phyloP scores from a whole-genome alignment of 2,113 vertebrate genomes.

The Pionites leucogaster region DNA sequence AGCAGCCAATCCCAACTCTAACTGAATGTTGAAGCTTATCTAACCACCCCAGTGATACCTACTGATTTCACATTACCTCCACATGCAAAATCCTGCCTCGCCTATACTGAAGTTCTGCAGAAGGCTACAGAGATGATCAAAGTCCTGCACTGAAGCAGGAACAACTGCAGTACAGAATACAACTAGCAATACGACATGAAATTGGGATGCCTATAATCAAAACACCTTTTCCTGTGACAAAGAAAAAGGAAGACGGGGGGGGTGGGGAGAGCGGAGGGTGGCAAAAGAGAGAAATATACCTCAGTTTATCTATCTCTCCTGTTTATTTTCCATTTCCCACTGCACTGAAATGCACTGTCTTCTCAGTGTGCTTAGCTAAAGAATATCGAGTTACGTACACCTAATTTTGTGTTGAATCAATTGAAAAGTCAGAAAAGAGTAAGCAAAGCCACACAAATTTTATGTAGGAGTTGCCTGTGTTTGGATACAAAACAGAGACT shows the following conservation, averaged over 20 bases:
- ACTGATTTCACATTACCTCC: rapidly evolving
- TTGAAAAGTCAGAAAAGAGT: not conserved
- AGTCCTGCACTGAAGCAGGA: not conserved
- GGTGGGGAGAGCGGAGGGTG: too few species aligned
- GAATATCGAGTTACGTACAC: not conserved
- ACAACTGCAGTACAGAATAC: not conserved
- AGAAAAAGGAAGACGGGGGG: not conserved
- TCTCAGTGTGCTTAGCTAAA: not conserved
- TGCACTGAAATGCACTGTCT: not conserved
- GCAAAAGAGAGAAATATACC: too few species aligned
- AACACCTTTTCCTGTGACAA: not conserved
- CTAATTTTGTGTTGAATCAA: not conserved
- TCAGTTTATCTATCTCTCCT: too few species aligned
- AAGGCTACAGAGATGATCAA: too few species aligned
- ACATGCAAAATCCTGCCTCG: rapidly evolving
- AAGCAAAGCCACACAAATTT: not conserved
- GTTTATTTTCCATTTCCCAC: not conserved
- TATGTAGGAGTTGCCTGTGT: not conserved
- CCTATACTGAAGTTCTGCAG: too few species aligned
- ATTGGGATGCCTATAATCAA: not conserved
- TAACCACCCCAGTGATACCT: rapidly evolving
- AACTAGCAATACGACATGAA: not conserved
- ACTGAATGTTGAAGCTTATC: rapidly evolving
- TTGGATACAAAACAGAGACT: not conserved
- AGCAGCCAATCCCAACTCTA: not conserved